phyloP scores from a whole-genome alignment of 2,113 vertebrate species.

The Mesocricetus auratus region DNA sequence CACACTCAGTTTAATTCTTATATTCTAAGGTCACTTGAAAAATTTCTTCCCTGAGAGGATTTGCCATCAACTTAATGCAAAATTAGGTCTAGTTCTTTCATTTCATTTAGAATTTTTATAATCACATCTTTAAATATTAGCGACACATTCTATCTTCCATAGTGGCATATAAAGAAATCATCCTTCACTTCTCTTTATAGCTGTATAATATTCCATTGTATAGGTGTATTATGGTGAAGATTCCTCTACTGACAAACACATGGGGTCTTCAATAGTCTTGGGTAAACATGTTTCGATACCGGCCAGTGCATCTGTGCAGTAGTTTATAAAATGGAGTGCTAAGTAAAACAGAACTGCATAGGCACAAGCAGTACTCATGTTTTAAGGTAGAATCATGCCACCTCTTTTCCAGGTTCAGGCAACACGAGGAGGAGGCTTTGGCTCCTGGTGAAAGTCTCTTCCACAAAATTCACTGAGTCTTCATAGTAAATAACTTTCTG shows the following conservation, averaged over 20 bases:
- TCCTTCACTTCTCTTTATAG: neutral
- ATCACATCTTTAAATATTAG: neutral
- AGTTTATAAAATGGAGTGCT: neutral
- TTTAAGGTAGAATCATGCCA: neutral
- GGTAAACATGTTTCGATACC: neutral
- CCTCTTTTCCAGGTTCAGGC: neutral
- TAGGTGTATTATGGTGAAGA: neutral
- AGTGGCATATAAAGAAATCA: neutral
- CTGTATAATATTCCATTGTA: neutral
- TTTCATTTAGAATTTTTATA: constrained; percentile 12
- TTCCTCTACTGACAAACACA: neutral
- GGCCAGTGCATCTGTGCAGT: neutral
- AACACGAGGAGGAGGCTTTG: neutral
- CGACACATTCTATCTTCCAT: neutral
- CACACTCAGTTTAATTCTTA: neutral
- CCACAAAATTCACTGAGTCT: neutral
- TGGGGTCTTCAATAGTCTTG: neutral
- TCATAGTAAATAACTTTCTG: neutral
- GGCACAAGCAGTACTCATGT: neutral
- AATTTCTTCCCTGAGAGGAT: neutral
- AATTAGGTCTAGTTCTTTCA: neutral
- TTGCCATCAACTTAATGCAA: neutral
- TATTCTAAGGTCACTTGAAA: constrained; percentile 40
- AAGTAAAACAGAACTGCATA: neutral
- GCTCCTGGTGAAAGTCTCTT: neutral